Evolutionary conservation across 1,140 invertebrate species (phyloP).

Genomic region (Acyrthosiphon pisum): DNA sequence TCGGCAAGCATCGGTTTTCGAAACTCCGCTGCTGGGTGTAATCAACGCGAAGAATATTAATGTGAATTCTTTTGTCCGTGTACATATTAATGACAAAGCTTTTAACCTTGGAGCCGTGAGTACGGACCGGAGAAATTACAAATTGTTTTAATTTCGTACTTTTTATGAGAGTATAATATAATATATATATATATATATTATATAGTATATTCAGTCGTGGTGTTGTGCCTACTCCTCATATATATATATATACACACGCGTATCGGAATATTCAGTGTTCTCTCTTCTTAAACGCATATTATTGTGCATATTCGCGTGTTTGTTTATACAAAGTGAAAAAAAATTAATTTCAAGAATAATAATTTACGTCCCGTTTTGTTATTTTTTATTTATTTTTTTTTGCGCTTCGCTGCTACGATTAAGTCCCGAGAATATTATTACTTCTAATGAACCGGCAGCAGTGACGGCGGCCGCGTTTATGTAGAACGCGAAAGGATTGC

Average conservation of each 20-base stretch:
- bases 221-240: neutral
- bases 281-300: conserved; percentile 29
- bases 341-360: conserved; percentile 47
- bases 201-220: neutral
- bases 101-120: neutral
- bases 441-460: conserved; percentile 42
- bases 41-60: conserved; percentile 16
- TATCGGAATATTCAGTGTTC: conserved; percentile 24
- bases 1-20: neutral
- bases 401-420: neutral
- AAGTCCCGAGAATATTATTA: conserved; percentile 52
- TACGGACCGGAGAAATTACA: conserved; percentile 13
- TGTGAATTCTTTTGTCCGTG: conserved; percentile 8
- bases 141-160: conserved; percentile 42
- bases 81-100: neutral
- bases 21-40: neutral
- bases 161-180: neutral
- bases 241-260: neutral
- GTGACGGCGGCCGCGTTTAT: neutral
- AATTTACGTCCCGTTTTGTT: conserved; percentile 32
- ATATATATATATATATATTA: neutral
- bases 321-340: conserved; percentile 29
- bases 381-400: neutral
- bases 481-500: conserved; percentile 41
- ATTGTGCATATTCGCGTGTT: neutral